Percentiles rank a stretch among this genome's conserved stretches.
phyloP scores from a whole-genome alignment of 2,797 vertebrate genomes.

The Pseudochaenichthys georgianus region DNA sequence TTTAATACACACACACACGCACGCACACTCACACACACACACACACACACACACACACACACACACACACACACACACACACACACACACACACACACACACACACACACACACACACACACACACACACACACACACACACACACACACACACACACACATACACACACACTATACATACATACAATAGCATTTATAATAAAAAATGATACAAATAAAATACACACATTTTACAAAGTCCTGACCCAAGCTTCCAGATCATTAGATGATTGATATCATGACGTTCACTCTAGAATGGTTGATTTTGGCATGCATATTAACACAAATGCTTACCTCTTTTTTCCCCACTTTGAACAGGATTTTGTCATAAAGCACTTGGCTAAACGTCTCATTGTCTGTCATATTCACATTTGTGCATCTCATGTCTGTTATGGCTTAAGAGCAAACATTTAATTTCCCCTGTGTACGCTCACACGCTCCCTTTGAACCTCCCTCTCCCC shows the following conservation, averaged over 20 bases:
- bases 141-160: slow-evolving; percentile 79
- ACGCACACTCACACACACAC: slow-evolving; percentile 78
- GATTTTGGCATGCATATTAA: slow-evolving; percentile 89
- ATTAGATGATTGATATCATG: slow-evolving; percentile 82
- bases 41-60: slow-evolving; percentile 78
- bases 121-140: slow-evolving; percentile 77
- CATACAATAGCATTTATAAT: slow-evolving; percentile 88
- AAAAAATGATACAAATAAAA: slow-evolving; percentile 88
- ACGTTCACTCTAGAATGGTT: slow-evolving; percentile 83
- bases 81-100: slow-evolving; percentile 79
- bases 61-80: slow-evolving; percentile 77
- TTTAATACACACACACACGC: slow-evolving; percentile 84
- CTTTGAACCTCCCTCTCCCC: slow-evolving; percentile 31
- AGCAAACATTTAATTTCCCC: slow-evolving; percentile 67
- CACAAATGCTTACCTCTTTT: slow-evolving; percentile 81
- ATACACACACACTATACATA: slow-evolving; percentile 74
- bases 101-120: slow-evolving; percentile 80
- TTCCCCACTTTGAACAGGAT: slow-evolving; percentile 66
- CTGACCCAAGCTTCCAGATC: slow-evolving; percentile 83
- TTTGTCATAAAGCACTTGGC: slow-evolving; percentile 76
- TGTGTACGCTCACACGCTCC: slow-evolving; percentile 45
- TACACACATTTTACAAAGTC: slow-evolving; percentile 90
- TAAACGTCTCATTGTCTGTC: slow-evolving; percentile 63
- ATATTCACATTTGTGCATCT: slow-evolving; percentile 78
- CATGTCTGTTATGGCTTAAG: slow-evolving; percentile 85